A percentile compares a stretch with the other conserved stretches of the same genome.
phyloP scores from a whole-genome alignment of 2,797 vertebrate species.

The Octomys mimax region DNA sequence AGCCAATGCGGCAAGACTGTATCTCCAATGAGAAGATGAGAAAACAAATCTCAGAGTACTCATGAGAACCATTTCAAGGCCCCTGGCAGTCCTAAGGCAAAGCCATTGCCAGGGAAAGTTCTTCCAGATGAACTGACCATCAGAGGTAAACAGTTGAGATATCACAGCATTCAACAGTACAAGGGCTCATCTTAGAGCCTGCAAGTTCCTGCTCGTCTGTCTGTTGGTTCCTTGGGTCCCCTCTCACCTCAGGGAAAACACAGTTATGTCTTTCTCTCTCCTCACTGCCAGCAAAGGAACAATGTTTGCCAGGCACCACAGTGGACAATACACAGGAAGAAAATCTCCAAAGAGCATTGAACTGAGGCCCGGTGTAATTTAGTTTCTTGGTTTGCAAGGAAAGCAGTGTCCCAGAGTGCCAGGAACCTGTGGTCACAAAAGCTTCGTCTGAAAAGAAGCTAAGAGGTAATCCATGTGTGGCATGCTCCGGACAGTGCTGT shows the following conservation, averaged over 20 bases:
- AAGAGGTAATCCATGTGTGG: background rate
- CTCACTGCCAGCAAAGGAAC: background rate
- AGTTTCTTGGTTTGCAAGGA: conserved; percentile 64
- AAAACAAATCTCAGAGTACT: background rate
- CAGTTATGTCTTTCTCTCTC: background rate
- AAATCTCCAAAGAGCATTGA: conserved; percentile 41
- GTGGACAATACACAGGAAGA: conserved; percentile 68
- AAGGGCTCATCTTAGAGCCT: background rate
- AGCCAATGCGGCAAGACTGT: background rate
- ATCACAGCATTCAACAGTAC: too few species aligned
- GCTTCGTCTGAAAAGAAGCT: conserved; percentile 44
- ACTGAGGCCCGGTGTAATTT: conserved; percentile 65
- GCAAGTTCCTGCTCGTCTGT: background rate
- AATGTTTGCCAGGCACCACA: background rate
- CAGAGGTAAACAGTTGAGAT: background rate
- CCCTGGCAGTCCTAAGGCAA: background rate
- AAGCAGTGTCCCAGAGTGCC: background rate
- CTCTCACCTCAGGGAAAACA: background rate
- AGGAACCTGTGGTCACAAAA: conserved; percentile 55
- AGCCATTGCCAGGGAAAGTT: background rate
- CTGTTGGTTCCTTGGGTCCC: background rate
- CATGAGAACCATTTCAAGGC: background rate
- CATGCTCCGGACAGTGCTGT: background rate
- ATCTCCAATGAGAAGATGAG: background rate
- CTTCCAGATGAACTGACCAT: background rate